Conservation (phyloP, 2,888 invertebrate genomes). For the Ecdyonurus torrentis region DNA sequence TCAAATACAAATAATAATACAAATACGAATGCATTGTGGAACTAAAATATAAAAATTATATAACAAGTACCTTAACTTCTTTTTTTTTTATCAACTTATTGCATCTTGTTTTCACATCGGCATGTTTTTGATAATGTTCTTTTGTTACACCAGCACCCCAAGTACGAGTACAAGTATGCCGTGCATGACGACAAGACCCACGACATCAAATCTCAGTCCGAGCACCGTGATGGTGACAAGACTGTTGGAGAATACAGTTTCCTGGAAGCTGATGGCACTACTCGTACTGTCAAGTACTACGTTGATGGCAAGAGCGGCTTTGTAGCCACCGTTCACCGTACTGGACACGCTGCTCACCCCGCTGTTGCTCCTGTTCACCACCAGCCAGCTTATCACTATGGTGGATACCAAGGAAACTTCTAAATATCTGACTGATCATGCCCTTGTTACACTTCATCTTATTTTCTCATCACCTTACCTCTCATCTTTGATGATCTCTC, state of each 20-base stretch:
- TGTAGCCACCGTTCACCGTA: background rate
- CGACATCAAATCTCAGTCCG: constrained; percentile 1
- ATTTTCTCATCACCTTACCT: too few species aligned
- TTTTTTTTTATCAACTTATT: too few species aligned
- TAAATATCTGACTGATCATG: too few species aligned
- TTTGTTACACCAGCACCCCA: background rate
- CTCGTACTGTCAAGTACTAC: constrained; percentile 1
- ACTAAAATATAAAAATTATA: too few species aligned
- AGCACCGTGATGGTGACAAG: constrained; percentile 1
- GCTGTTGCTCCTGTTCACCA: background rate
- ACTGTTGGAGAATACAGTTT: constrained; percentile 1
- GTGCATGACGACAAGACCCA: background rate
- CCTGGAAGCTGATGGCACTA: constrained; percentile 1
- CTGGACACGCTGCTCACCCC: background rate
- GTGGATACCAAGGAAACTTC: background rate
- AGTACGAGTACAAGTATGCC: background rate
- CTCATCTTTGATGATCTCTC: too few species aligned
- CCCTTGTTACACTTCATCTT: too few species aligned
- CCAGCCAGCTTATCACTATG: background rate
- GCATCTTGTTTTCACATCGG: too few species aligned
- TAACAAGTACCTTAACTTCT: too few species aligned
- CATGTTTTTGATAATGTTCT: too few species aligned
- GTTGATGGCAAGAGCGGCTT: constrained; percentile 4
- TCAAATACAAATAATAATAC: too few species aligned
- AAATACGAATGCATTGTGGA: too few species aligned